Conservation (phyloP, 2,888 invertebrate species). For the Kryphioiulus occultus region DNA sequence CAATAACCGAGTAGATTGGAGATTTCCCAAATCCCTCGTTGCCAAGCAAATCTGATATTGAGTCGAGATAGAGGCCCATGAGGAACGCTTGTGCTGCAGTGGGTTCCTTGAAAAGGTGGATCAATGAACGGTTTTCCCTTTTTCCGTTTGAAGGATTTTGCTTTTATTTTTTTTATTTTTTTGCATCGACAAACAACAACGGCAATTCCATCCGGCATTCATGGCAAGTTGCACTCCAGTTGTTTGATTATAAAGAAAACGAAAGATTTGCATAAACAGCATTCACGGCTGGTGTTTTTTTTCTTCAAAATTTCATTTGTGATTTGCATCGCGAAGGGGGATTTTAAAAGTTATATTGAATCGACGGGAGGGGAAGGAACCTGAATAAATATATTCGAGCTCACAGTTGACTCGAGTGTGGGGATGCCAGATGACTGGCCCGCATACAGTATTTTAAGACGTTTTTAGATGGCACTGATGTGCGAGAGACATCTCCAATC, state of each 20-base stretch:
- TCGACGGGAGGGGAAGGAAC: background rate
- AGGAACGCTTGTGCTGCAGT: background rate
- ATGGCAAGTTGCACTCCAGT: slow-evolving; percentile 36
- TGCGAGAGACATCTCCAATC: background rate
- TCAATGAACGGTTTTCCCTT: slow-evolving; percentile 24
- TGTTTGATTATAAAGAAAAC: slow-evolving; percentile 40
- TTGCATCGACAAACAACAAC: slow-evolving; percentile 25
- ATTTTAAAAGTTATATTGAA: slow-evolving; percentile 40
- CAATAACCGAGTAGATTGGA: slow-evolving; percentile 12
- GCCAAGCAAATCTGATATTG: slow-evolving; percentile 9
- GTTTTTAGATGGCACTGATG: slow-evolving; percentile 25
- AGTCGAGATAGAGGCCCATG: background rate
- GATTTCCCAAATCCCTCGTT: slow-evolving; percentile 6
- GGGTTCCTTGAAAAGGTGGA: slow-evolving; percentile 25
- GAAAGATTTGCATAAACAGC: slow-evolving; percentile 40
- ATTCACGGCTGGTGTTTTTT: slow-evolving; percentile 7
- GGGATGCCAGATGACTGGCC: slow-evolving; percentile 24
- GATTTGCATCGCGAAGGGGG: slow-evolving; percentile 2
- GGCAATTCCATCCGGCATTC: slow-evolving; percentile 36
- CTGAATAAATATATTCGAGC: slow-evolving; percentile 9
- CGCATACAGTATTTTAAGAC: background rate
- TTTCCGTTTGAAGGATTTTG: background rate
- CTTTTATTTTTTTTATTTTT: background rate
- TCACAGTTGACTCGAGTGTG: background rate
- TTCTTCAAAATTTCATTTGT: background rate